Conservation (phyloP, 2,888 invertebrate species). For the Teleiodes luculella region DNA sequence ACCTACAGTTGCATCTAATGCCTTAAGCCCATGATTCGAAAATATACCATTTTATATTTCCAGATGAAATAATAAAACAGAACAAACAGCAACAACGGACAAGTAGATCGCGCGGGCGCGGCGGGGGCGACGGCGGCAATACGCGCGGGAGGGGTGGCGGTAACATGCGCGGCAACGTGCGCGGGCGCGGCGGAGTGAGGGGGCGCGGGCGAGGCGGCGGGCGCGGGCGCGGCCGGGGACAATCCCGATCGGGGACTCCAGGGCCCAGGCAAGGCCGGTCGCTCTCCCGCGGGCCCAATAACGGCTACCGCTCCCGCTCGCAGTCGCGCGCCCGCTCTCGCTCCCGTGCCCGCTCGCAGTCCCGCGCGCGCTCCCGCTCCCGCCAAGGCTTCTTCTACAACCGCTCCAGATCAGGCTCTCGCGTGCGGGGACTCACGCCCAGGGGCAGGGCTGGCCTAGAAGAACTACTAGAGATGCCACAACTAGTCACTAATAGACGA, state of each 20-base stretch:
- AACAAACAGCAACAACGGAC: slow-evolving; percentile 47
- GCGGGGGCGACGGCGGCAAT: slow-evolving; percentile 27
- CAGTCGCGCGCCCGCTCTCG: slow-evolving; percentile 34
- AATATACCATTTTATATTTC: neutral
- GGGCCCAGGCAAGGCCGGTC: slow-evolving; percentile 39
- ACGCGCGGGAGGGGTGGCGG: slow-evolving; percentile 30
- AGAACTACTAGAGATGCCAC: slow-evolving; percentile 48
- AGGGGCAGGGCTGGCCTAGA: slow-evolving; percentile 65
- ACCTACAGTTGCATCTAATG: too few species aligned
- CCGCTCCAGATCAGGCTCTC: slow-evolving; percentile 54
- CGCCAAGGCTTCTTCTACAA: slow-evolving; percentile 39
- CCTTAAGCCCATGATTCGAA: too few species aligned
- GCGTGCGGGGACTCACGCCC: slow-evolving; percentile 56
- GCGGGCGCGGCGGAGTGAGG: slow-evolving; percentile 36
- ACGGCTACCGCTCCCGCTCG: slow-evolving; percentile 31
- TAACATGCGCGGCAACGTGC: slow-evolving; percentile 39
- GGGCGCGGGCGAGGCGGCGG: slow-evolving; percentile 37
- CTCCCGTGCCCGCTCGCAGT: slow-evolving; percentile 37
- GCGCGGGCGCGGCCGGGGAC: slow-evolving; percentile 39
- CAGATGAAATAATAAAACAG: slow-evolving; percentile 69
- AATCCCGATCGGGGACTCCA: slow-evolving; percentile 39
- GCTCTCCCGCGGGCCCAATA: slow-evolving; percentile 30
- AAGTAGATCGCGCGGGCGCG: slow-evolving; percentile 45
- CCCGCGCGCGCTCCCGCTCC: slow-evolving; percentile 36
- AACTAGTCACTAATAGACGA: slow-evolving; percentile 45